Percentiles rank a stretch among this genome's conserved stretches.
Conservation (phyloP, 2,113 vertebrate species). For the Sphyrna mokarran region DNA sequence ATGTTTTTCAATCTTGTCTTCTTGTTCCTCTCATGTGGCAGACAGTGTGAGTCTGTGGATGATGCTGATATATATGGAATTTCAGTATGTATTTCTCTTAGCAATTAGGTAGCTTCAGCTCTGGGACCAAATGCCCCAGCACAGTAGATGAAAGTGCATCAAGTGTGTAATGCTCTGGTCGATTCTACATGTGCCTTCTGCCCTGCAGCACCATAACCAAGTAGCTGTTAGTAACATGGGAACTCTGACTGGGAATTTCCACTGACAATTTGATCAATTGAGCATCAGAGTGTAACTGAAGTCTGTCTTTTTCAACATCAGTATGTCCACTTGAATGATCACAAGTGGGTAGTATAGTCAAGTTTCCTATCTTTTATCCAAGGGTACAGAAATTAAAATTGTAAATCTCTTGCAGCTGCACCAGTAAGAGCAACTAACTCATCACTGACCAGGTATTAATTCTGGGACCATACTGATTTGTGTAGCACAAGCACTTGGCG, state of each 20-base stretch:
- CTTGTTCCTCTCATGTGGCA: not conserved
- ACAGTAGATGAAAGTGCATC: not conserved
- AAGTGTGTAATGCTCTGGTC: not conserved
- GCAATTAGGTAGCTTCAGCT: not conserved
- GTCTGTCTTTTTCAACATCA: not conserved
- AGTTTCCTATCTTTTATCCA: not conserved
- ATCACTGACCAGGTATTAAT: not conserved
- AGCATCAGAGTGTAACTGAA: not conserved
- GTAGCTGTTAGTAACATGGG: not conserved
- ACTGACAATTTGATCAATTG: not conserved
- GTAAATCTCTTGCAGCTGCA: not conserved
- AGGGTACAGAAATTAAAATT: not conserved
- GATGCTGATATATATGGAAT: not conserved
- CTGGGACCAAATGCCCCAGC: not conserved
- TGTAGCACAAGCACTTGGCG: not conserved
- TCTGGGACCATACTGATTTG: not conserved
- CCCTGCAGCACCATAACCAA: not conserved
- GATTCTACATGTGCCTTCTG: not conserved
- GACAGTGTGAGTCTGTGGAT: not conserved
- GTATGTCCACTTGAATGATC: not conserved
- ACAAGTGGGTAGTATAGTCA: not conserved
- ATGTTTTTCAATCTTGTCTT: not conserved
- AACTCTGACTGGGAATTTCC: not conserved
- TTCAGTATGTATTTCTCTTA: not conserved
- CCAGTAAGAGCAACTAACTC: not conserved